phyloP scores from a whole-genome alignment of 1,140 invertebrate species.

The Drosophila ironensis region DNA sequence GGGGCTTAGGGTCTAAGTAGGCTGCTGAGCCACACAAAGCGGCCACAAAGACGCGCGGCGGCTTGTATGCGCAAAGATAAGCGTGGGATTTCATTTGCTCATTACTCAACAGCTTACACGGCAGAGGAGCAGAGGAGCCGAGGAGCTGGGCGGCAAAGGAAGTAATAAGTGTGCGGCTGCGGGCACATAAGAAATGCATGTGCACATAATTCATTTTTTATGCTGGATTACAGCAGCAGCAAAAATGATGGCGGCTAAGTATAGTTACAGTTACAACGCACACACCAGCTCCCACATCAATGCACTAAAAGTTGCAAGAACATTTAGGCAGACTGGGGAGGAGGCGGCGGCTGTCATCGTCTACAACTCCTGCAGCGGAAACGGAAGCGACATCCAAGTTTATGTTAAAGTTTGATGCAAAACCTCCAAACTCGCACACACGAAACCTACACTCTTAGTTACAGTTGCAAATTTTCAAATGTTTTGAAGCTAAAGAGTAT shows the following conservation, averaged over 20 bases:
- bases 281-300: constrained; percentile 6
- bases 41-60: constrained; percentile 61
- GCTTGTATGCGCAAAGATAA: constrained; percentile 68
- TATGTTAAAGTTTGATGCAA: constrained; percentile 79
- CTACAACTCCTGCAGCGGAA: constrained; percentile 49
- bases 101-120: constrained; percentile 72
- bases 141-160: background rate
- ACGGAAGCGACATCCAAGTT: constrained; percentile 74
- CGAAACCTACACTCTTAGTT: constrained; percentile 6
- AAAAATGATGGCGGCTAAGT: constrained; percentile 25
- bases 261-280: constrained; percentile 1
- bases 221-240: constrained; percentile 67
- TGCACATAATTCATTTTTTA: constrained; percentile 79
- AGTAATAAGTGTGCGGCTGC: constrained; percentile 16
- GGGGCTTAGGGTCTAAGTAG: constrained; percentile 59
- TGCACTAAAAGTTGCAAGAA: constrained; percentile 26
- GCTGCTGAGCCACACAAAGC: constrained; percentile 58
- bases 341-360: constrained; percentile 19
- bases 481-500: too few species aligned
- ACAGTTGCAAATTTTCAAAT: too few species aligned
- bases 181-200: constrained; percentile 72
- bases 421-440: constrained; percentile 30
- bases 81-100: constrained; percentile 76
- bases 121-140: background rate
- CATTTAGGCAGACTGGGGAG: background rate